These are phyloP conservation scores for Drosophila malerkotliana DNA, from an alignment of 1,140 invertebrate genomes.

Conservation along the genomic window DNA sequence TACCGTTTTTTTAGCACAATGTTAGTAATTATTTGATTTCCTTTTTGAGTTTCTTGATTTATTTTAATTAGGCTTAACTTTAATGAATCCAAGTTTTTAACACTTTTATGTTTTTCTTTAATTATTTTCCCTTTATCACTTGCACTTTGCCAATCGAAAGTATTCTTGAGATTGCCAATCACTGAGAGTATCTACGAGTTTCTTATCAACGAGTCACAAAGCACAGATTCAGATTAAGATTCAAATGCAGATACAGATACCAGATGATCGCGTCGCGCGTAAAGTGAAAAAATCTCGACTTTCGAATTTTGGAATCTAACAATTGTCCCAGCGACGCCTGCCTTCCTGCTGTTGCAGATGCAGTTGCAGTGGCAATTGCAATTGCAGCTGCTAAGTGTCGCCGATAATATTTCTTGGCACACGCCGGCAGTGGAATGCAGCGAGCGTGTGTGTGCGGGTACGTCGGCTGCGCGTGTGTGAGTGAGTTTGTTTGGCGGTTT, in stretches of 20 bases:
- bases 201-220: constrained; percentile 4
- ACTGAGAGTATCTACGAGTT: constrained; percentile 10
- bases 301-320: not conserved
- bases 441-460: constrained; percentile 10
- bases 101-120: constrained; percentile 2
- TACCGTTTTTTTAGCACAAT: constrained; percentile 18
- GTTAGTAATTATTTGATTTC: not conserved
- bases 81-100: constrained; percentile 14
- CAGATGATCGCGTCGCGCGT: constrained; percentile 7
- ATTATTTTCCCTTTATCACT: not conserved
- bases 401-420: constrained; percentile 45
- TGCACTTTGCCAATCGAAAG: constrained; percentile 10
- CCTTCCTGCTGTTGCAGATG: constrained; percentile 1
- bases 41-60: not conserved
- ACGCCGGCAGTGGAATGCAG: constrained; percentile 66
- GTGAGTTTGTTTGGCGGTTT: constrained; percentile 28
- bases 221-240: not conserved
- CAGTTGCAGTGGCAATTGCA: constrained; percentile 14
- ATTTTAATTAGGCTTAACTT: not conserved
- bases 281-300: constrained; percentile 2
- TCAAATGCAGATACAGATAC: not conserved
- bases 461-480: constrained; percentile 13
- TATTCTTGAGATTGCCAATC: constrained; percentile 22
- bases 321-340: not conserved
- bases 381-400: constrained; percentile 15